A percentile compares a stretch with the other conserved stretches of the same genome.
phyloP scores from a whole-genome alignment of 2,797 vertebrate genomes.

The Characodon lateralis region DNA sequence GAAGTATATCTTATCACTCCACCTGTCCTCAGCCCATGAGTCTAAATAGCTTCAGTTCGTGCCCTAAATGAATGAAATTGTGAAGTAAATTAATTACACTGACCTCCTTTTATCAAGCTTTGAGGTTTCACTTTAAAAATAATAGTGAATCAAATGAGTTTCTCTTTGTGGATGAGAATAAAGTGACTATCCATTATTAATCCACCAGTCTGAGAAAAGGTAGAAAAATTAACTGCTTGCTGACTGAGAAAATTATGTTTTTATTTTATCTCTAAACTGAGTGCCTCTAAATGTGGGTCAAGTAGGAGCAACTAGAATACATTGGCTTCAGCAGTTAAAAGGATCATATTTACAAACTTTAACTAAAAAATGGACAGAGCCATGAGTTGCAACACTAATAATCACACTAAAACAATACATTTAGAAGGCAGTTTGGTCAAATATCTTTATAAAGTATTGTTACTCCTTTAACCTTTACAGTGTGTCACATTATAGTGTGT shows the following conservation, averaged over 20 bases:
- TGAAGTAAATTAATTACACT: background rate
- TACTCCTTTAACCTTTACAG: background rate
- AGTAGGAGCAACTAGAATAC: background rate
- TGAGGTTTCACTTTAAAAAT: background rate
- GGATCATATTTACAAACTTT: too few relatives aligned
- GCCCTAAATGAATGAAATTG: background rate
- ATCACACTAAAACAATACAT: background rate
- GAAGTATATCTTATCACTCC: slow-evolving; percentile 8
- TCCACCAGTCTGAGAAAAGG: background rate
- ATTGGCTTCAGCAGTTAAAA: background rate
- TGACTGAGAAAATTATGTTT: background rate
- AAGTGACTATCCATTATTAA: background rate
- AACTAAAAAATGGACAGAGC: background rate
- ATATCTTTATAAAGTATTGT: background rate
- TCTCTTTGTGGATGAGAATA: background rate
- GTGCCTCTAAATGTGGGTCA: background rate
- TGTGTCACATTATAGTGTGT: background rate
- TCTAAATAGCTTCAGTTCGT: background rate
- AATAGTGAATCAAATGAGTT: background rate
- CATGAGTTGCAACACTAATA: background rate
- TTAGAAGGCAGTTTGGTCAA: background rate
- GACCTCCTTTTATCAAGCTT: slow-evolving; percentile 12
- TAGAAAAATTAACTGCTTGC: background rate
- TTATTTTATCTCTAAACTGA: background rate
- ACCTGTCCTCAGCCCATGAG: background rate